These are phyloP conservation scores for Typhlichthys eigenmanni DNA, from an alignment of 2,797 vertebrate genomes.

Conservation along the genomic window DNA sequence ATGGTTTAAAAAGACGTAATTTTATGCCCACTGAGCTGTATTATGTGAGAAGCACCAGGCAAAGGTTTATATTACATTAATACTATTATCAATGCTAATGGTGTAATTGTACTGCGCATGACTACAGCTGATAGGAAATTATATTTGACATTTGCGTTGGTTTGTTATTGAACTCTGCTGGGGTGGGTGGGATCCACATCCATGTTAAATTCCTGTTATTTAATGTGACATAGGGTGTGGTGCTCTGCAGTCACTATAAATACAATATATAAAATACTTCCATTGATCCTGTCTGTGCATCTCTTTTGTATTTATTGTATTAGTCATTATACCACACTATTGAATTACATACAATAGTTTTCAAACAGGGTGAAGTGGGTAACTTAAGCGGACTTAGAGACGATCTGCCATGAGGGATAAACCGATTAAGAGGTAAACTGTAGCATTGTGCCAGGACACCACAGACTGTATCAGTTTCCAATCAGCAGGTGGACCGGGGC, in stretches of 20 bases:
- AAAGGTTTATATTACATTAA: no score
- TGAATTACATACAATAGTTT: neutral
- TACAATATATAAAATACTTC: no score
- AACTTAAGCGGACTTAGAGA: no score
- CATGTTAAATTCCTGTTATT: slow-evolving; percentile 20
- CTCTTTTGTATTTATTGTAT: neutral
- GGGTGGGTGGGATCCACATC: neutral
- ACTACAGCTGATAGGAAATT: no score
- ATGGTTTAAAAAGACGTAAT: no score
- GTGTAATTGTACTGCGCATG: no score
- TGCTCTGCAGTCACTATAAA: slow-evolving; percentile 10
- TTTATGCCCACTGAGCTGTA: no score
- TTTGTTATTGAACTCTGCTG: neutral
- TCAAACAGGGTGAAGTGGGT: no score
- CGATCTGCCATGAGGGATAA: neutral
- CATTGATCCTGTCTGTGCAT: neutral
- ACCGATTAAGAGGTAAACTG: neutral
- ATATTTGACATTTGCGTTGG: no score
- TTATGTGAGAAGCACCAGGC: no score
- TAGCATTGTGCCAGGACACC: slow-evolving; percentile 15
- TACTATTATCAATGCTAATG: no score
- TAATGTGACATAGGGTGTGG: slow-evolving; percentile 12
- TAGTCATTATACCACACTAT: neutral
- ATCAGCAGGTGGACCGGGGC: slow-evolving; percentile 24
- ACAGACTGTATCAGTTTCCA: slow-evolving; percentile 31